These are phyloP conservation scores for Danionella dracula DNA, from an alignment of 2,797 vertebrate species.

Conservation along the genomic window DNA sequence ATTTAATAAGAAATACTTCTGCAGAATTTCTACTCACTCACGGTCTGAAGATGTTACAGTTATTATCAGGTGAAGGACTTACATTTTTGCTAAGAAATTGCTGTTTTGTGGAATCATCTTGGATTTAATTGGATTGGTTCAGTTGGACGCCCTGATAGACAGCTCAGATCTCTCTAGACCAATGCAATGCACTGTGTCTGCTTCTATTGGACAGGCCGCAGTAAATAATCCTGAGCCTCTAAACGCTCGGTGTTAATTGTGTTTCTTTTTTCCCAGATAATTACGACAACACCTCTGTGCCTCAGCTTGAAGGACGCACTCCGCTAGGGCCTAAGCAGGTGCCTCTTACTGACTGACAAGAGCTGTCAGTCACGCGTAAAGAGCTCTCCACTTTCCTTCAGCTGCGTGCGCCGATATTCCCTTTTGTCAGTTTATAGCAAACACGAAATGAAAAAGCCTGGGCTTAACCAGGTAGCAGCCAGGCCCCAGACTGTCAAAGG, in stretches of 20 bases:
- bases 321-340: constrained; percentile 68
- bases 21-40: constrained; percentile 7
- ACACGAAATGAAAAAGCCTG: constrained; percentile 67
- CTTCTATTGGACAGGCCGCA: constrained; percentile 64
- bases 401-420: constrained; percentile 62
- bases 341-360: constrained; percentile 70
- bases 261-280: constrained; percentile 59
- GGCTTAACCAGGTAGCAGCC: constrained; percentile 71
- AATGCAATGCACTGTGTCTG: constrained; percentile 59
- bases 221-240: constrained; percentile 69
- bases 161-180: constrained; percentile 60
- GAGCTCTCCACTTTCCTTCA: constrained; percentile 61
- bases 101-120: constrained; percentile 61
- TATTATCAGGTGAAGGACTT: constrained; percentile 49
- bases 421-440: constrained; percentile 70
- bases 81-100: constrained; percentile 49
- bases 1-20: background rate
- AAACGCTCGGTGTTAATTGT: constrained; percentile 74
- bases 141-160: constrained; percentile 57
- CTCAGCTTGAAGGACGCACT: constrained; percentile 60
- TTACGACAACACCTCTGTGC: constrained; percentile 68
- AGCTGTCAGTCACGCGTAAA: constrained; percentile 70
- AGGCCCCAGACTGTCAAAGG: constrained; percentile 62
- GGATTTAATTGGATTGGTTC: constrained; percentile 67
- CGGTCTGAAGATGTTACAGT: constrained; percentile 39